Evolutionary conservation across 2,113 vertebrate genomes (phyloP).

Genomic region (Oreochromis aureus): DNA sequence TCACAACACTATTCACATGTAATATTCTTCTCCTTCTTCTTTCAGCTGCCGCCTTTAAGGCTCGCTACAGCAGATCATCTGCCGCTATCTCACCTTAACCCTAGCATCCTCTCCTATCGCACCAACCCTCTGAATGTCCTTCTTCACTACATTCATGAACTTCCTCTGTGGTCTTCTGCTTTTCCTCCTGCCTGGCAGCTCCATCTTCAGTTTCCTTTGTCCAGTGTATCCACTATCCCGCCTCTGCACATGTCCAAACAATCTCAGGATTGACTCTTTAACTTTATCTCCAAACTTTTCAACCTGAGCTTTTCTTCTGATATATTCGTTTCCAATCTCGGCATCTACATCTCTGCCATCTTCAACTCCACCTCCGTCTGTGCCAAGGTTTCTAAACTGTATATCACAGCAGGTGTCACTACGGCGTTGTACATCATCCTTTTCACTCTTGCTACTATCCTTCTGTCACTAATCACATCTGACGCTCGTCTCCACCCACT

Average conservation of each 20-base stretch:
- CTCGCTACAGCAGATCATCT: not conserved
- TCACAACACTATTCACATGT: not conserved
- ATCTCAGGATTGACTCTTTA: not conserved
- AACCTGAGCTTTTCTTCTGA: not conserved
- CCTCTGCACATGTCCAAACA: not conserved
- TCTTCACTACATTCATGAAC: not conserved
- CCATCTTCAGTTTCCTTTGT: not conserved
- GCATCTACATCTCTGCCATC: not conserved
- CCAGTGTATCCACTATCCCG: not conserved
- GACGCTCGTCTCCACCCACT: not conserved
- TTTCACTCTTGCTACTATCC: not conserved
- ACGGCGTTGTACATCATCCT: not conserved
- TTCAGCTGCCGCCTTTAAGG: not conserved
- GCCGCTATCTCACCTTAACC: not conserved
- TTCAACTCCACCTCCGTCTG: not conserved
- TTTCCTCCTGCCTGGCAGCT: not conserved
- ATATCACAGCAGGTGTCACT: not conserved
- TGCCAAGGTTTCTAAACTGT: not conserved
- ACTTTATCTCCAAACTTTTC: not conserved
- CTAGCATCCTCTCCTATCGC: not conserved
- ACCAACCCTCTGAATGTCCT: not conserved
- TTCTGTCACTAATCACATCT: not conserved
- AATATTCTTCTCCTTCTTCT: not conserved
- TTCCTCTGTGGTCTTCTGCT: not conserved
- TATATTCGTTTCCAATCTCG: not conserved